Base-by-base conservation (phyloP, 1,140 invertebrate genomes). In the Chelonus insularis region DNA sequence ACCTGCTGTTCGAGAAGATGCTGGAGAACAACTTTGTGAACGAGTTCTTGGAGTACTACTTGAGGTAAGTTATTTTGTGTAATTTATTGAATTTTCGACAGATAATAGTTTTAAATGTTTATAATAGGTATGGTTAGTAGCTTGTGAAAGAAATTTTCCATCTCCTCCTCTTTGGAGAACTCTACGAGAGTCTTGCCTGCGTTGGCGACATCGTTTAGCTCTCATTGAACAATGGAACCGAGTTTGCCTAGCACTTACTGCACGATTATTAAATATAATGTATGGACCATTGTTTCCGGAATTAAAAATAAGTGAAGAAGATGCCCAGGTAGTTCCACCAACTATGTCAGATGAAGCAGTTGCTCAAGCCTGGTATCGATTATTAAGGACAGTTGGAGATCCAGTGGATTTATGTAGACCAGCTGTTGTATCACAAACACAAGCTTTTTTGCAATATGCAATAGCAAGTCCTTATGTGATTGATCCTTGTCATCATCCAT, bases 121-220 rank as follows among this genome's bases (percentile, higher is more conserved):
- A 25, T 18, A 25, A 21, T 36, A 84, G 83, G 78, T 98, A 1
- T 98, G 96, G 96, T 82, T 98, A 18, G 80, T 96, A 16, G 94
- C 95, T 1, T 98, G 96, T 77, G 88, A 87, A 50, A 88, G 90
- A 55, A 96, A 91, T 77, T 93, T 93, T 82, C 96, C 95, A 9
- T 91, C 94, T 4, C 95, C 96, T 8, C 92, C 94, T 5, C 82
- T 97, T 65, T 98, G 96, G 96, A 95, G 96, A 79, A 98, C 96
- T 2, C 84, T 99, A 59, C 86, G 94, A 68, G 94, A 97, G 80
- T 91, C 95, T 66, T 96, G 94, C 76, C 84, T 91, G 64, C 90
- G 90, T 69, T 98, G 95, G 95, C 84, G 96, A 9, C 96, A 99
- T 82, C 88, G 96, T 61, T 85, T 93, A 45, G 92, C 93, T 39